Evolutionary conservation across 1,140 invertebrate species (phyloP), one percentile per base, ranked within the genome.

Genomic region (Solenopsis fugax): DNA sequence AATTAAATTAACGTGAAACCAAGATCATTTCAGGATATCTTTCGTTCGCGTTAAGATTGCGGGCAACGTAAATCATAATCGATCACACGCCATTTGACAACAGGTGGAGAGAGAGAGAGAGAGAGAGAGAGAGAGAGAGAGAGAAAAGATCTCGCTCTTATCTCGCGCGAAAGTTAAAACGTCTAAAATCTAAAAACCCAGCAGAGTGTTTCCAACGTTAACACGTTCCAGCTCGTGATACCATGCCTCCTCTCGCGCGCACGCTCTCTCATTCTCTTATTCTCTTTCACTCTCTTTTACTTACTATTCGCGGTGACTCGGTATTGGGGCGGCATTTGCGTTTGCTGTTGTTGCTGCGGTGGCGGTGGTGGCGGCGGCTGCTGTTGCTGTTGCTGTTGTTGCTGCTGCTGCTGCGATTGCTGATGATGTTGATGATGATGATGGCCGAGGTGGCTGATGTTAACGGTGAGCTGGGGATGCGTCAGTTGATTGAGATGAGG

Each of bases 251-350:
- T 41, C 41, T 2, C 58, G 6, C 41, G 24, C 52, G 13, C 29
- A 4, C 18, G 4, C 50, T 71, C 56, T 48, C 24, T 24, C 29
- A 52, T 10, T 16, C 10, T 24, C n/a, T n/a, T n/a, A n/a, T n/a
- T 52, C n/a, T 24, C 18, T 56, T 48, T 45, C 5, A 24, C 18
- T 37, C 37, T 62, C 24, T 77, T 34, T n/a, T 90, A 94, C 93
- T 94, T 93, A 95, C 94, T 93, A 71, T 92, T 95, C 18, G 93
- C 89, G 50, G 94, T 82, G 82, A 94, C 93, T 65, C 94, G 93
- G 88, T 93, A 95, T 84, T 94, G 94, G 24, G 92, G 92, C 9
- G 91, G 92, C 34, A 90, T 88, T 69, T 92, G 92, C 71, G 90
- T 90, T 84, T 93, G 93, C 56, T 93, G 92, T 54, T 91, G 91